Percentiles rank a stretch among this genome's conserved stretches.
These are phyloP conservation scores for Epizoanthus illoricatus DNA, from an alignment of 92 coral and sea anemone genomes.

Conservation along the genomic window DNA sequence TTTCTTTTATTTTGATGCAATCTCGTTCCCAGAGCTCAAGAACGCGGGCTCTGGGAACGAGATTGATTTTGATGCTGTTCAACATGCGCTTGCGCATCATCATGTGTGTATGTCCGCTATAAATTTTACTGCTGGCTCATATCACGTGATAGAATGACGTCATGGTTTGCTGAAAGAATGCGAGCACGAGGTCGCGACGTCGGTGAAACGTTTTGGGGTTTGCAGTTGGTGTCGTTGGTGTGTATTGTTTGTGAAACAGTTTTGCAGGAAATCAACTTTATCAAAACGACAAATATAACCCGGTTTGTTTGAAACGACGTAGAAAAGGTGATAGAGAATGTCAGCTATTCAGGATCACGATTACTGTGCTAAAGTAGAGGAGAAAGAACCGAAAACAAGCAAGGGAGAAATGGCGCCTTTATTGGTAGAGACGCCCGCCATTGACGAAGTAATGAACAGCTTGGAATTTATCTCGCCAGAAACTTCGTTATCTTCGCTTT, in stretches of 20 bases:
- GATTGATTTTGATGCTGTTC: too few relatives aligned
- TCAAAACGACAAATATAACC: neutral
- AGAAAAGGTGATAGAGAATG: neutral
- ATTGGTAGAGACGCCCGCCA: slow-evolving; percentile 43
- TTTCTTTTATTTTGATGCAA: slow-evolving; percentile 8
- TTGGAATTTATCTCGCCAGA: slow-evolving; percentile 8
- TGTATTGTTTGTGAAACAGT: neutral
- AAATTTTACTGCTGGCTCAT: slow-evolving; percentile 1
- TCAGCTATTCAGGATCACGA: slow-evolving; percentile 71
- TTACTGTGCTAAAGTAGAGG: slow-evolving; percentile 57
- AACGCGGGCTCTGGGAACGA: too few relatives aligned
- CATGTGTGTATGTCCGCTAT: slow-evolving; percentile 1
- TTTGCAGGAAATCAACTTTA: neutral
- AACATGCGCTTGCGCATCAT: neutral
- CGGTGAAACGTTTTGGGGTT: slow-evolving; percentile 52
- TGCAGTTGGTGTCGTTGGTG: neutral
- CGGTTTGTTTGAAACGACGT: neutral
- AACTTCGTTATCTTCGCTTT: slow-evolving; percentile 50
- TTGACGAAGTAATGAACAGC: slow-evolving; percentile 3
- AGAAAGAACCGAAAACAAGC: slow-evolving; percentile 25
- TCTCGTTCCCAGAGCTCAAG: neutral
- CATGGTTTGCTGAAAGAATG: slow-evolving; percentile 22
- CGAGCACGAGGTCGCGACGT: slow-evolving; percentile 60
- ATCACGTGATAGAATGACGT: slow-evolving; percentile 66
- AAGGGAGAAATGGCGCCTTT: slow-evolving; percentile 28